Evolutionary conservation across 2,113 vertebrate species (phyloP), one percentile per base, ranked within the genome.

Genomic region (Pomatostomus ruficeps): DNA sequence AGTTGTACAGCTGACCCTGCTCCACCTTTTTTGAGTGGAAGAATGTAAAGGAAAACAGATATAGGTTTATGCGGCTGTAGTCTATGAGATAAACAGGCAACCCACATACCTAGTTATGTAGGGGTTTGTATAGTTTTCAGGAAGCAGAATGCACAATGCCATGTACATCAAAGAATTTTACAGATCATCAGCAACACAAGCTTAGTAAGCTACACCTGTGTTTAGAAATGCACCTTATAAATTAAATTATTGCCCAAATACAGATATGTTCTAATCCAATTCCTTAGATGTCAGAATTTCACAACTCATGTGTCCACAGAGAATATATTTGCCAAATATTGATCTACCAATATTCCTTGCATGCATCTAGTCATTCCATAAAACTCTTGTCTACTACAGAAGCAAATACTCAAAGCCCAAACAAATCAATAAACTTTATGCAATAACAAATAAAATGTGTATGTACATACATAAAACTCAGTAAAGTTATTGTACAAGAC

Each of bases 271-370:
- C 16, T 49, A 87, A 75, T 42, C 8, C 21, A 92, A 82, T 84
- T 36, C 80, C 83, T 65, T 87, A 72, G 83, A 82, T 61, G n/a
- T 94, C 45, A 73, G 67, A 95, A 67, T 40, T 88, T 4, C 61
- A 29, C 83, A 35, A 33, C 19, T 78, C 17, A 18, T 48, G 11
- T 58, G 38, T 22, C 31, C 33, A 62, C 40, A 55, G 52, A 38
- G 46, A 85, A 77, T 61, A 43, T 78, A 85, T 94, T 95, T 76
- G 61, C 48, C 77, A 78, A 88, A 61, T 95, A 96, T 84, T 63
- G 67, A 95, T 91, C 68, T 58, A 78, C 16, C 58, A 92, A 36
- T 86, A 90, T 61, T 57, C 63, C 85, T 94, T 91, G 33, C 20
- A 55, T 85, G 66, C 11, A 82, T 46, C 31, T 88, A 42, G 78